Percentiles rank a stretch among this genome's conserved stretches.
phyloP scores from a whole-genome alignment of 2,797 vertebrate genomes.

The Mycteria americana region DNA sequence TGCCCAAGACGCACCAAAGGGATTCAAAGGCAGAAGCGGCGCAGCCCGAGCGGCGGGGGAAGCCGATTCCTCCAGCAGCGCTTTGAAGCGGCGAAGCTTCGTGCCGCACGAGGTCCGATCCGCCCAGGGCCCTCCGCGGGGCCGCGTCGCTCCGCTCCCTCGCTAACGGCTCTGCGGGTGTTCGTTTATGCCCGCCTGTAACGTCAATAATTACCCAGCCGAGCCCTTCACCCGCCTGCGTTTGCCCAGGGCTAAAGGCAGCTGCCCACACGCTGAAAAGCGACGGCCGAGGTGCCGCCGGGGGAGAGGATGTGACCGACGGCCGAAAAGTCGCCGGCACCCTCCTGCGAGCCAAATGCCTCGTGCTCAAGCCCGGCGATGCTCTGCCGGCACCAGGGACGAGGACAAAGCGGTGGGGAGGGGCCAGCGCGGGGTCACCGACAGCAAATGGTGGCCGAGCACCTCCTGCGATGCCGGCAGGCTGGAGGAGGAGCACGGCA shows the following conservation, averaged over 20 bases:
- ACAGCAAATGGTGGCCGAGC: not conserved
- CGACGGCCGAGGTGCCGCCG: not conserved
- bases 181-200: not conserved
- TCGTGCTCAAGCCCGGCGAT: rapidly evolving
- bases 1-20: not conserved
- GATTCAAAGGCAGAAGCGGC: not conserved
- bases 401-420: not conserved
- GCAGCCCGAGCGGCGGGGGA: not conserved
- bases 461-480: rapidly evolving
- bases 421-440: not conserved
- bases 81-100: not conserved
- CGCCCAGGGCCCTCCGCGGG: not conserved
- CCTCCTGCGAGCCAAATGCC: rapidly evolving
- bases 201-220: not conserved
- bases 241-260: not conserved
- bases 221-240: not conserved
- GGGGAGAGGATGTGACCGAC: not conserved
- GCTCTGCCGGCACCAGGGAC: not conserved
- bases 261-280: not conserved
- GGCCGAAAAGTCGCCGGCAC: rapidly evolving
- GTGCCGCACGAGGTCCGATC: not conserved
- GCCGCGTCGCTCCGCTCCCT: not conserved
- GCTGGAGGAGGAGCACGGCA: not conserved
- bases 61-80: not conserved
- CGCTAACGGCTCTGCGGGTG: not conserved